phyloP scores from a whole-genome alignment of 1,140 invertebrate species.

The Drosophila sproati region DNA sequence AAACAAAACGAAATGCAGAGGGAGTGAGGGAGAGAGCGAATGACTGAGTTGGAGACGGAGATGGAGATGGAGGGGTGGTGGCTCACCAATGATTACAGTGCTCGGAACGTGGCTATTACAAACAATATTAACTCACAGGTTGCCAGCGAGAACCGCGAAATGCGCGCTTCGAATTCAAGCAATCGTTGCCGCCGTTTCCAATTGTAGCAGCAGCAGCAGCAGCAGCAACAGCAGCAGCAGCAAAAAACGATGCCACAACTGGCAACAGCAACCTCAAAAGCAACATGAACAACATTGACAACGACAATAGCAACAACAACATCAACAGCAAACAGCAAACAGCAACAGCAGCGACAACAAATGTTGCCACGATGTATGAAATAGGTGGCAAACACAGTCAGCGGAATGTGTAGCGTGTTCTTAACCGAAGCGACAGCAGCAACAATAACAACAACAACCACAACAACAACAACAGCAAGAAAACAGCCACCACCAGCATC shows the following conservation, averaged over 20 bases:
- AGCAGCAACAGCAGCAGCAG: constrained; percentile 17
- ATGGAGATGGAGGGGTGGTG: background rate
- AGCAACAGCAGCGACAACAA: constrained; percentile 52
- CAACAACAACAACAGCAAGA: constrained; percentile 16
- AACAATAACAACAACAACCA: constrained; percentile 10
- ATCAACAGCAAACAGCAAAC: constrained; percentile 28
- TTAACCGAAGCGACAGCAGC: constrained; percentile 49
- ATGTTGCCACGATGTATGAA: constrained; percentile 64
- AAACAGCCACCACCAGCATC: constrained; percentile 30
- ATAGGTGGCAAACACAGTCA: constrained; percentile 70
- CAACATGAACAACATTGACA: constrained; percentile 53
- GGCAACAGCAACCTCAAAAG: constrained; percentile 23
- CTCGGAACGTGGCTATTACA: constrained; percentile 74
- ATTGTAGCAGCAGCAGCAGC: constrained; percentile 44
- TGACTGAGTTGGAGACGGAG: background rate
- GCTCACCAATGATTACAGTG: constrained; percentile 56
- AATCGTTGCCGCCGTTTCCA: constrained; percentile 48
- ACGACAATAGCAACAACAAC: constrained; percentile 40
- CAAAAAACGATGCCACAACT: constrained; percentile 16
- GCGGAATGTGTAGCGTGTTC: constrained; percentile 66
- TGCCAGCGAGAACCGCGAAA: constrained; percentile 54
- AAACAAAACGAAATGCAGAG: too few relatives aligned
- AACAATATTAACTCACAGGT: constrained; percentile 65
- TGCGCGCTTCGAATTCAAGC: constrained; percentile 25
- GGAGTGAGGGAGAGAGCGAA: background rate